These are phyloP conservation scores for Zaprionus taronus DNA, from an alignment of 1,140 invertebrate genomes.

Conservation along the genomic window DNA sequence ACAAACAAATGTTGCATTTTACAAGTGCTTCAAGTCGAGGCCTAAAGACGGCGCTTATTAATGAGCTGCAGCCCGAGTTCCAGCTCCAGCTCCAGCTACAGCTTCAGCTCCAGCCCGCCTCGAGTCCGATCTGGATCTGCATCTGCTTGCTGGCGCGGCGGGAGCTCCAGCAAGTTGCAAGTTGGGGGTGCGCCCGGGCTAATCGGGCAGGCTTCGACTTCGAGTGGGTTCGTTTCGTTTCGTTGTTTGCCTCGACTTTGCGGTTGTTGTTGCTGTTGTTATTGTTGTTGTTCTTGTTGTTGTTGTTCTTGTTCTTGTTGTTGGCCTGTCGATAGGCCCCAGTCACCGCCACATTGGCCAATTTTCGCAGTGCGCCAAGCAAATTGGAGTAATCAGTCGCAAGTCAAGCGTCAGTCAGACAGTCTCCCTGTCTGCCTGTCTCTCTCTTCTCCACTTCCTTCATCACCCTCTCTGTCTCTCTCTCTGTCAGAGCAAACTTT, in stretches of 20 bases:
- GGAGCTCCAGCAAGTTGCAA: constrained; percentile 23
- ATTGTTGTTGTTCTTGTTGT: not conserved
- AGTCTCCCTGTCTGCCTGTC: constrained; percentile 42
- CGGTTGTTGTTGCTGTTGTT: constrained; percentile 33
- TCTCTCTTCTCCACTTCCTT: constrained; percentile 7
- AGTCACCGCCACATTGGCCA: constrained; percentile 39
- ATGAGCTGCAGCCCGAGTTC: constrained; percentile 56
- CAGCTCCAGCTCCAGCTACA: not conserved
- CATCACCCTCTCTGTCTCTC: constrained; percentile 40
- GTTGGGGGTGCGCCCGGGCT: constrained; percentile 12
- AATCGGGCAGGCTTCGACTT: constrained; percentile 5
- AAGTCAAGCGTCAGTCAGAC: constrained; percentile 34
- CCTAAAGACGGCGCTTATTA: constrained; percentile 79
- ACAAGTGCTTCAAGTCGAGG: constrained; percentile 76
- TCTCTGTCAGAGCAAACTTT: constrained; percentile 32
- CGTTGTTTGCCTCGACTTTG: constrained; percentile 36
- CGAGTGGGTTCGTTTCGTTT: constrained; percentile 33
- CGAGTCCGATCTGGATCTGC: constrained; percentile 18
- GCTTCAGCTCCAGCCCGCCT: not conserved
- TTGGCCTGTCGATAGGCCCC: constrained; percentile 33
- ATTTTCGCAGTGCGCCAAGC: constrained; percentile 39
- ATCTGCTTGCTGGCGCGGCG: constrained; percentile 36
- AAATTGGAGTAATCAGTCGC: constrained; percentile 71
- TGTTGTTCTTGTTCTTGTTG: not conserved
- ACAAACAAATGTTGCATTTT: constrained; percentile 84